Evolutionary conservation across 1,140 invertebrate species (phyloP).

Genomic region (Meteorus sp.): DNA sequence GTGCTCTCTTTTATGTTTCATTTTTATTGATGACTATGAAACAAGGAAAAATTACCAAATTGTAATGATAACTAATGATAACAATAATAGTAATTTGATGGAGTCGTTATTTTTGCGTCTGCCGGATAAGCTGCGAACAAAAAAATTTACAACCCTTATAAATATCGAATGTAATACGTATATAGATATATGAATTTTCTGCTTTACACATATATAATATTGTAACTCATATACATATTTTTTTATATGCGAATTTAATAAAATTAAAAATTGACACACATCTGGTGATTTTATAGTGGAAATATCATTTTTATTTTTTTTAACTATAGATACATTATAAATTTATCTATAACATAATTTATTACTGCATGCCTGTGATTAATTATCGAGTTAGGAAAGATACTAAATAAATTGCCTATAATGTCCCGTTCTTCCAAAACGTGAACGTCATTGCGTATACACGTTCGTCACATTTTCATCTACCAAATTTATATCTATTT

Average conservation of each 20-base stretch:
- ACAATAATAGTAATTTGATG: neutral
- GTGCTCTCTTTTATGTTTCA: neutral
- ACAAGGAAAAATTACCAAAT: neutral
- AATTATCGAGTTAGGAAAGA: neutral
- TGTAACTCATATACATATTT: slow-evolving; percentile 57
- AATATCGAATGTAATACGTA: slow-evolving; percentile 12
- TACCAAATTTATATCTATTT: neutral
- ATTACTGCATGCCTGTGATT: slow-evolving; percentile 12
- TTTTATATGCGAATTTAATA: slow-evolving; percentile 58
- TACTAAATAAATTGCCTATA: slow-evolving; percentile 1
- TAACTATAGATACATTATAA: slow-evolving; percentile 30
- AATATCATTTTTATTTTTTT: slow-evolving; percentile 31
- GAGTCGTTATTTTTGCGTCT: neutral
- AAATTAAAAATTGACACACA: slow-evolving; percentile 43
- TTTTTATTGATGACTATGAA: too few species aligned
- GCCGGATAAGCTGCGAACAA: neutral
- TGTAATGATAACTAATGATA: neutral
- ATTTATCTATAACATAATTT: slow-evolving; percentile 14
- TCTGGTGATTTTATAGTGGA: slow-evolving; percentile 14
- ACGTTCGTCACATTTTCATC: too few species aligned
- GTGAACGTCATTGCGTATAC: too few species aligned
- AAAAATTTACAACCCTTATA: slow-evolving; percentile 6
- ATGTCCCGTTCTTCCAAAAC: slow-evolving; percentile 5
- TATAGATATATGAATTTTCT: slow-evolving; percentile 32
- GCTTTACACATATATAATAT: slow-evolving; percentile 48